Evolutionary conservation across 2,113 vertebrate genomes (phyloP).

Genomic region (Phasianus colchicus): DNA sequence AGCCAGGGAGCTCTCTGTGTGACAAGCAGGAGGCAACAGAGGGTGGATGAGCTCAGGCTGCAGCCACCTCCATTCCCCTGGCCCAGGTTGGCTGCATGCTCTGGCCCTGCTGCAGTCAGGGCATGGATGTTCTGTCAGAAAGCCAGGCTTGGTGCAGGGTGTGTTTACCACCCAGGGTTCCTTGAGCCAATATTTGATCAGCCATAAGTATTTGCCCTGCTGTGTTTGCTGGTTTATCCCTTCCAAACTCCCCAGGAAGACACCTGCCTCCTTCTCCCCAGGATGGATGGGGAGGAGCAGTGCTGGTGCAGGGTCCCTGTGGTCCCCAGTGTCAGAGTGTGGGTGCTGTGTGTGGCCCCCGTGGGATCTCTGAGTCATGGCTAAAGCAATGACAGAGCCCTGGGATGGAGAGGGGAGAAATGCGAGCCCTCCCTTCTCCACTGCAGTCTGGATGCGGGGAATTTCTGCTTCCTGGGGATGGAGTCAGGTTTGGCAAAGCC

Average conservation of each 20-base stretch:
- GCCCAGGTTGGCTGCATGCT: not conserved
- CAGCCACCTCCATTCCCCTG: not conserved
- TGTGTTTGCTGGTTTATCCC: constrained; percentile 24
- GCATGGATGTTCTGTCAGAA: rapidly evolving
- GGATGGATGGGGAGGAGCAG: constrained; percentile 36
- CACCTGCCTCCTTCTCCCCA: not conserved
- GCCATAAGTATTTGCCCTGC: not conserved
- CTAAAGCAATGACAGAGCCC: constrained; percentile 5
- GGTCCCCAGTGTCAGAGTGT: not conserved
- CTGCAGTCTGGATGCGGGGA: not conserved
- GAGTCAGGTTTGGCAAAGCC: rapidly evolving
- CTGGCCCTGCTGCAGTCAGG: not conserved
- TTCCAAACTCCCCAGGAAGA: constrained; percentile 30
- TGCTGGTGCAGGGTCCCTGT: not conserved
- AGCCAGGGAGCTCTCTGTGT: not conserved
- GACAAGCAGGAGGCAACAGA: not conserved
- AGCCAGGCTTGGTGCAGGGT: not conserved
- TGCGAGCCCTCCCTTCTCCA: not conserved
- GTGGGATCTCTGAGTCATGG: constrained; percentile 14
- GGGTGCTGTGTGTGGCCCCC: not conserved
- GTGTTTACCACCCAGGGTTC: not conserved
- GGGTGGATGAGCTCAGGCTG: not conserved
- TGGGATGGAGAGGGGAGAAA: not conserved
- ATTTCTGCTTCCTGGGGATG: not conserved
- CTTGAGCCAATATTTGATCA: constrained; percentile 29